Base-by-base conservation (phyloP, 92 coral and sea anemone species). In the Porites evermanni region DNA sequence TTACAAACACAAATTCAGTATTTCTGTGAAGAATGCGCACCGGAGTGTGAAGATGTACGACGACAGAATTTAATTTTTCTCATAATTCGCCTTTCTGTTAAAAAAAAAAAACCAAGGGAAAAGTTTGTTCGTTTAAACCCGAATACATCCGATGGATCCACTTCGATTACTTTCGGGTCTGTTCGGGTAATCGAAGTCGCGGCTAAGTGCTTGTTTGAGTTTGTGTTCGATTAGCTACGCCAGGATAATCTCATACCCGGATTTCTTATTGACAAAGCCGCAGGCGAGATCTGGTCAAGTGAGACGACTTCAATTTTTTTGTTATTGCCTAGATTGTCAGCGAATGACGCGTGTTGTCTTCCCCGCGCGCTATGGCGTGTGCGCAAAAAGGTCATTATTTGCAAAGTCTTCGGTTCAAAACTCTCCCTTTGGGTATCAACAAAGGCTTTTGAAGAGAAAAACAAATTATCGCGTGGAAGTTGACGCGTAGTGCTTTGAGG, bases 151-250 rank as follows among this genome's bases (percentile, higher is more conserved):
- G 64, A 59, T 59, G 64, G 64, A 1, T 59, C 64, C 64, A 59
- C 64, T 59, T 59, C 64, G 64, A 59, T 59, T 59, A 23, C 24
- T 23, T 23, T 23, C 24, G 24, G 64, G 64, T 59, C 64, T 59
- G 64, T 59, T 59, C 64, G 64, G 64, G 64, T 59, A 59, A 59
- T 59, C 64, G 64, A 59, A 59, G 64, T 59, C 64, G 64, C 64
- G 64, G 64, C 64, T 59, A 59, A 59, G 64, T 59, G 64, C 64
- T 59, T 59, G 64, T 59, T 59, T 59, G 64, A 59, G 64, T 59
- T 59, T 59, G 3, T 59, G 64, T 59, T 59, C 64, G 64, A 59
- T 59, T 59, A 59, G 64, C 64, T 59, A 4, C 64, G 64, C 64
- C 64, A 11, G 64, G 64, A 59, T 59, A 59, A 59, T 59, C 64